Base-by-base conservation (phyloP, 2,113 vertebrate genomes). In the Plecotus auritus region DNA sequence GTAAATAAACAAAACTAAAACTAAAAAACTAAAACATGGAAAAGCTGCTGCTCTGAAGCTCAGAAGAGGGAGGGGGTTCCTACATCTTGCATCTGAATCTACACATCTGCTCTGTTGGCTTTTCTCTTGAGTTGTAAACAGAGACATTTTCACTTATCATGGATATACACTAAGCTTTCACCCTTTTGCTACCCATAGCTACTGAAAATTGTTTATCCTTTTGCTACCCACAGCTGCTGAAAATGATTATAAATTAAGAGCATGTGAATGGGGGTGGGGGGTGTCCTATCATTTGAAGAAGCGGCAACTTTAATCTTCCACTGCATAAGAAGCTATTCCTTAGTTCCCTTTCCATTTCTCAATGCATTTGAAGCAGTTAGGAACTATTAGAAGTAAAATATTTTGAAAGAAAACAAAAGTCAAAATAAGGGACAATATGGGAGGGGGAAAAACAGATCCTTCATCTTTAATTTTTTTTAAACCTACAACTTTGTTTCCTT, bases 181-280 rank as follows among this genome's bases (percentile, higher is more conserved):
- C 9, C 28, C 40, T 88, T 64, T 69, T 72, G 26, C 40, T 93
- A 40, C 23, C 26, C 22, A 91, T 17, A 90, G 11, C 23, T 88
- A 8, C 47, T 85, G 37, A 92, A 80, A 90, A 96, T 88, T 88
- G 56, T 88, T 94, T 88, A 90, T 54, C 51, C 11, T 88, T 64
- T 61, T 72, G 26, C 40, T 93, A 40, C 23, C 32, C 28, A 91
- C 16, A 92, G 7, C 20, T 88, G 9, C 47, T 85, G 37, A 92
- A 81, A 90, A 96, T 88, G 88, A 77, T 67, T 73, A 45, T 85
- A 88, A 88, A 89, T 92, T 49, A 90, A 88, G 37, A 82, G 72
- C 35, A 90, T 45, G 8, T 64, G 78, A 92, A 49, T 45, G 1
- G 7, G 51, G 18, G 18, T 5, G 23, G 56, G 16, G 32, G 28